A percentile compares a stretch with the other conserved stretches of the same genome.
phyloP scores from a whole-genome alignment of 2,113 vertebrate species.

The Setophaga coronata region DNA sequence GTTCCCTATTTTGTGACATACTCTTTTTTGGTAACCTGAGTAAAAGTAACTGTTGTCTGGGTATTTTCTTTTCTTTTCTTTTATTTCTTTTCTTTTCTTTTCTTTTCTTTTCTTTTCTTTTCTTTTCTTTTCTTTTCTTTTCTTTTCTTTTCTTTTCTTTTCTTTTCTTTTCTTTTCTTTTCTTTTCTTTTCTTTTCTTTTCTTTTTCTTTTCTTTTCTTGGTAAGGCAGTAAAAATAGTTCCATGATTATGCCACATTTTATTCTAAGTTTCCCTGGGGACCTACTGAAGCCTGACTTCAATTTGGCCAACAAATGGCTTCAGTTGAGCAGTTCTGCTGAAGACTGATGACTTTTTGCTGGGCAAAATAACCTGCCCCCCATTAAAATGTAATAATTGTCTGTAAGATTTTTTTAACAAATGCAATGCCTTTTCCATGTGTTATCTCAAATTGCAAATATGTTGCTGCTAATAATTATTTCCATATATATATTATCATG shows the following conservation, averaged over 20 bases:
- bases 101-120: background rate
- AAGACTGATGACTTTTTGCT: background rate
- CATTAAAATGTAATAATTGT: slow-evolving; percentile 51
- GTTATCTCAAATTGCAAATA: slow-evolving; percentile 57
- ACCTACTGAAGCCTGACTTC: background rate
- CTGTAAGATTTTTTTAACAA: background rate
- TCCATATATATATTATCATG: slow-evolving; percentile 68
- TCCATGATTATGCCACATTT: background rate
- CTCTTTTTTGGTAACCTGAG: background rate
- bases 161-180: background rate
- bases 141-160: background rate
- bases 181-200: background rate
- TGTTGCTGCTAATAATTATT: slow-evolving; percentile 62
- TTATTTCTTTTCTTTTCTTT: background rate
- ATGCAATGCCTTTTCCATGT: background rate
- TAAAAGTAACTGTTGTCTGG: background rate
- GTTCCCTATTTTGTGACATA: background rate
- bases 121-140: background rate
- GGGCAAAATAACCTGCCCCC: background rate
- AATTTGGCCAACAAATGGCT: background rate
- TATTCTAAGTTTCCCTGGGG: background rate
- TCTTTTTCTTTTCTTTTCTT: background rate
- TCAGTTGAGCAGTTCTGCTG: background rate
- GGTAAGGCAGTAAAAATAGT: background rate
- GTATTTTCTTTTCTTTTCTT: background rate